phyloP scores from a whole-genome alignment of 2,797 vertebrate genomes.

The Xenentodon cancila region DNA sequence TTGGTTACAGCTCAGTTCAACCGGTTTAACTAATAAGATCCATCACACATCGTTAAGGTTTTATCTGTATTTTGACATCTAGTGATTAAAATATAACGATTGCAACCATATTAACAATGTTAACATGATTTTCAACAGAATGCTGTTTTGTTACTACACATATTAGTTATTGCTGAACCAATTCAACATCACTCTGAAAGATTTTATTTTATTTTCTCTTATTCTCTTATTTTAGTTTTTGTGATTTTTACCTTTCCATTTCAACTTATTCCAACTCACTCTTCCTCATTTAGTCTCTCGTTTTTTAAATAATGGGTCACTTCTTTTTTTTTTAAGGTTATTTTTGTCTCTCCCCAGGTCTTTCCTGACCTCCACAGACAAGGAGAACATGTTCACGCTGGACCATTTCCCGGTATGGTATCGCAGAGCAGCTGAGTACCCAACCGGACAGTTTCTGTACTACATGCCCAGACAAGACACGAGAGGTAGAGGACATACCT shows the following conservation, averaged over 20 bases:
- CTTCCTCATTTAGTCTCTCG: neutral
- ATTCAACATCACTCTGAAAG: too few relatives aligned
- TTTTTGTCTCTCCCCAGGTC: constrained; percentile 80
- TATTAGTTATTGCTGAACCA: too few relatives aligned
- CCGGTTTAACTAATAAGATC: neutral
- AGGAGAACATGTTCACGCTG: constrained; percentile 93
- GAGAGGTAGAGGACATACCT: constrained; percentile 79
- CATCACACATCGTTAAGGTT: neutral
- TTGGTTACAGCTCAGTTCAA: neutral
- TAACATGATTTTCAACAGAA: too few relatives aligned
- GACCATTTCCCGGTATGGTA: constrained; percentile 97
- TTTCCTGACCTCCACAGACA: constrained; percentile 89
- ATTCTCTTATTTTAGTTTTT: neutral
- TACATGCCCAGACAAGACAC: constrained; percentile 84
- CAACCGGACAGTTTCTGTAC: constrained; percentile 91
- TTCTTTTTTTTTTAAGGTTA: constrained; percentile 2
- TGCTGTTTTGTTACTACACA: too few relatives aligned
- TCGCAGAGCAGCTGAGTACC: constrained; percentile 89
- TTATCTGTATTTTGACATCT: neutral
- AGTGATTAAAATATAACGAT: too few relatives aligned
- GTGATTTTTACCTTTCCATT: neutral
- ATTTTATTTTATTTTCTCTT: neutral
- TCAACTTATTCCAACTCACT: neutral
- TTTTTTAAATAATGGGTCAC: constrained; percentile 13
- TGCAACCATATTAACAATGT: too few relatives aligned